Evolutionary conservation across 2,888 invertebrate genomes (phyloP), one percentile per base, ranked within the genome.

Genomic region (Ectobius pallidus): DNA sequence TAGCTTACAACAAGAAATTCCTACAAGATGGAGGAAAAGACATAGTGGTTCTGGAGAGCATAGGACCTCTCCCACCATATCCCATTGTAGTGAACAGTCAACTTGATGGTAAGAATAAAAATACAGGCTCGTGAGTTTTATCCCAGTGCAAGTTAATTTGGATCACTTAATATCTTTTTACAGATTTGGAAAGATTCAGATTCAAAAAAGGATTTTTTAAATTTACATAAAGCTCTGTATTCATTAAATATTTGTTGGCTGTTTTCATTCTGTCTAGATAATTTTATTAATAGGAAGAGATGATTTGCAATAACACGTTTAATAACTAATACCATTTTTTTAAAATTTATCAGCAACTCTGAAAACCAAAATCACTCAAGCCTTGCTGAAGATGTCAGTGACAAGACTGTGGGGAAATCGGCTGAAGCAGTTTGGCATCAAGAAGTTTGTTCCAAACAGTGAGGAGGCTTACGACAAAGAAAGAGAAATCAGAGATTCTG

Each of bases 61-160:
- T 90, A 77, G 92, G 91, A 22, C 89, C 90, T 20, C 81, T 91
- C 49, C 90, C 91, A 1, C 88, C 90, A 0, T 90, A 91, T 78
- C 89, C 90, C 1, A 84, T 91, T 55, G 86, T 91, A 63, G 84
- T 87, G 71, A 90, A 89, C 78, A 81, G 85, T 22, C 85, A 85
- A 73, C 79, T 91, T 71, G 77, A 87, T 81, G 87, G 91, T 91
- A 81, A 77, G 76, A 70, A 69, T n/a, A 27, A 32, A 9, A 18
- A 25, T n/a, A n/a, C n/a, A n/a, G n/a, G n/a, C n/a, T n/a, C n/a
- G n/a, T n/a, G n/a, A n/a, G n/a, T n/a, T n/a, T n/a, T 6, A 58
- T n/a, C 25, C 14, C 20, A 20, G 20, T 11, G 14, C 44, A 42
- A 11, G 11, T 42, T 42, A n/a, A n/a, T n/a, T n/a, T n/a, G n/a